Percentiles rank a stretch among this genome's conserved stretches.
Conservation (phyloP, 2,113 vertebrate species). For the Peromyscus californicus region DNA sequence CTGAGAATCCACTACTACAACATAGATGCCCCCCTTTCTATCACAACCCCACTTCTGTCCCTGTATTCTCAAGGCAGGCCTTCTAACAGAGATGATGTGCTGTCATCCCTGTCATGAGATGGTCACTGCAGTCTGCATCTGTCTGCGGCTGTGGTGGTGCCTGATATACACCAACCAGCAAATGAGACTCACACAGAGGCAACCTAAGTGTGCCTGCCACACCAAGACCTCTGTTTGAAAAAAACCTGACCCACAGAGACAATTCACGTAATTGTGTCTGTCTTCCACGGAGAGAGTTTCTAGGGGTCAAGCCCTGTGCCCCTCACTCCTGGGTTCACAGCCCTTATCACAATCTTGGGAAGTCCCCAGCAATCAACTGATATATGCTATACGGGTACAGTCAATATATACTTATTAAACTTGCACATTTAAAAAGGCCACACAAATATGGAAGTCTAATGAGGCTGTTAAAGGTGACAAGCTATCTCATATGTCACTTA, state of each 20-base stretch:
- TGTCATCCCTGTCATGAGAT: background rate
- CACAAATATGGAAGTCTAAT: background rate
- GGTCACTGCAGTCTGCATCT: background rate
- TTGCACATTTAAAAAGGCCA: slow-evolving; percentile 47
- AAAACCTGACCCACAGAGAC: background rate
- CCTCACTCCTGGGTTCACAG: background rate
- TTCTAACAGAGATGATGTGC: background rate
- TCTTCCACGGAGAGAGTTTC: background rate
- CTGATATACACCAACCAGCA: fast-evolving
- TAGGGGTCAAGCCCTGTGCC: background rate
- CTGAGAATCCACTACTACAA: background rate
- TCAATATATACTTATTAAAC: slow-evolving; percentile 6
- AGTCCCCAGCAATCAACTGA: background rate
- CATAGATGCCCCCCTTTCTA: background rate
- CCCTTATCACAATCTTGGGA: background rate
- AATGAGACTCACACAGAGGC: background rate
- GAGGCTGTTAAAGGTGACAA: slow-evolving; percentile 23
- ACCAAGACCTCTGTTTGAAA: background rate
- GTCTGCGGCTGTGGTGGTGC: background rate
- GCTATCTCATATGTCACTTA: background rate
- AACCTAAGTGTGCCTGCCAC: background rate
- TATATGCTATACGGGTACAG: background rate
- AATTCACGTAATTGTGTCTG: slow-evolving; percentile 27
- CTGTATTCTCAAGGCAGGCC: background rate
- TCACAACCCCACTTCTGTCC: background rate